Conservation (phyloP, 2,888 invertebrate genomes). For the Macrosiphum euphorbiae region DNA sequence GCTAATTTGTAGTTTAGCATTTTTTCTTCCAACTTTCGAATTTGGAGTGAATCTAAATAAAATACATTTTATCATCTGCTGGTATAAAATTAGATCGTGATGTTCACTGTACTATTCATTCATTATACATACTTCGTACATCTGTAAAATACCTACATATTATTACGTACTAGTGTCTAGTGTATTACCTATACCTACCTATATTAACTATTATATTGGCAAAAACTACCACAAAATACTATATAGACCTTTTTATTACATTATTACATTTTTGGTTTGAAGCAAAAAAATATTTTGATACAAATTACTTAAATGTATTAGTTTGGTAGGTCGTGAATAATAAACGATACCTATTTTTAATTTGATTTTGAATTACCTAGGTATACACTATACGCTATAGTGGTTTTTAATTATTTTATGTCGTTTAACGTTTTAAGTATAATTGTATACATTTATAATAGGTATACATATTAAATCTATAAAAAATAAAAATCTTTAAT, state of each 20-base stretch:
- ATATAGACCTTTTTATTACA: background rate
- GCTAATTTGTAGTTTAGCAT: background rate
- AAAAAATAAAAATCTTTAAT: no score
- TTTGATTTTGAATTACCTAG: no score
- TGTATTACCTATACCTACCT: background rate
- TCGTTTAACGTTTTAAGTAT: no score
- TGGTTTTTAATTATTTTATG: no score
- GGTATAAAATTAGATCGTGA: background rate
- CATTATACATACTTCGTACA: background rate
- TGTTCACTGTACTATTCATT: background rate
- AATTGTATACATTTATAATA: no score
- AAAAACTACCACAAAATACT: background rate
- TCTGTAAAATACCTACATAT: background rate
- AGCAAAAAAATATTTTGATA: no score
- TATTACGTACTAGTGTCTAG: background rate
- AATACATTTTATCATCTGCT: background rate
- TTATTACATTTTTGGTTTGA: no score
- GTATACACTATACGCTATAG: no score
- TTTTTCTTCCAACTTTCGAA: background rate
- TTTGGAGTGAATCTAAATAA: background rate
- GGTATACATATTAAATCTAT: no score
- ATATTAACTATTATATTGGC: background rate
- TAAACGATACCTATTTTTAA: no score
- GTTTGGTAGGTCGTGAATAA: no score
- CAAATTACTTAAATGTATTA: no score